Base-by-base conservation (phyloP, 2,888 invertebrate genomes). In the Habroteleia sp. region DNA sequence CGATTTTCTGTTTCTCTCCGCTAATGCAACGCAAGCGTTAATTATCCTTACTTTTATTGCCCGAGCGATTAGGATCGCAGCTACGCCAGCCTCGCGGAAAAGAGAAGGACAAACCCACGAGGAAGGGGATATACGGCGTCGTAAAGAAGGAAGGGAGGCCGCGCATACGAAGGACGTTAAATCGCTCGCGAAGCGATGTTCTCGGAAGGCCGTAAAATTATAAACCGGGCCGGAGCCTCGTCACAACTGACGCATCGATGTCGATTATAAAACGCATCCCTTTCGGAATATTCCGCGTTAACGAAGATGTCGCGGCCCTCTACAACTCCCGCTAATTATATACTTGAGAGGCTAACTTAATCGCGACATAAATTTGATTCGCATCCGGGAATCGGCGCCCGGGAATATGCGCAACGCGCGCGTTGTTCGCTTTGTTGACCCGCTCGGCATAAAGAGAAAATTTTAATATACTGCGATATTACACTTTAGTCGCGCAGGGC, bases 21-120 rank as follows among this genome's bases (percentile, higher is more conserved):
- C 76, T 81, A 81, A 82, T 80, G 81, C 80, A 80, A 81, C 81
- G 77, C 78, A 48, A 77, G 82, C 82, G 82, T 83, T 84, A 84
- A 85, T 85, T 85, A 81, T 81, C 78, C 69, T 79, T 79, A 83
- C 79, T 82, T 84, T 85, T 85, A 85, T 85, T 84, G 81, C 83
- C 74, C 79, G 76, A 74, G 74, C 31, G 84, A 86, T 86, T 85
- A 84, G 82, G 76, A 86, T 85, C 83, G 76, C 71, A 65, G 68
- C 77, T 60, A 81, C 82, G 80, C 82, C 79, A 77, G 69, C 66
- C 41, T 77, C 60, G 60, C 63, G 52, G 50, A 50, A 78, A 76
- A 80, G 62, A 44, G 11, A 44, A 41, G 25, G 82, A 80, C 69
- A 82, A 83, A 83, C 81, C 79, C 27, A 80, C 73, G 78, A 80